Conservation (phyloP, 2,113 vertebrate species). For the Ranitomeya imitator region DNA sequence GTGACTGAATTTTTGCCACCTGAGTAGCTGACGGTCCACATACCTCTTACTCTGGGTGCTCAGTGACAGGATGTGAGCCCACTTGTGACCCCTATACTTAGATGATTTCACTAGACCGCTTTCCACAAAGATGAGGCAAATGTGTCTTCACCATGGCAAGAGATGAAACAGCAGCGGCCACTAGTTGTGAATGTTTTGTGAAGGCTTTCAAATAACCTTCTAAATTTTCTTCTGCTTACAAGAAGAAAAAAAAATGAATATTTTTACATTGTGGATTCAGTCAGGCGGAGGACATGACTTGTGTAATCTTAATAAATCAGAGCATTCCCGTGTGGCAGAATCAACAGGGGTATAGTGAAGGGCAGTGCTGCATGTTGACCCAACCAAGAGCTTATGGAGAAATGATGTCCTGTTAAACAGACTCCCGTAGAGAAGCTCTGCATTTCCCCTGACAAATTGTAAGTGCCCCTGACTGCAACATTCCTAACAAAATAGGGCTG, state of each 20-base stretch:
- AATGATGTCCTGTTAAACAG: conserved; percentile 87
- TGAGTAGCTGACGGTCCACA: background rate
- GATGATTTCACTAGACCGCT: too few species aligned
- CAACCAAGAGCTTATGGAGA: conserved; percentile 79
- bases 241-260: conserved; percentile 65
- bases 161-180: background rate
- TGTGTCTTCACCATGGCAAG: background rate
- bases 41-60: background rate
- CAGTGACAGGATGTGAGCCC: background rate
- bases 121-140: background rate
- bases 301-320: conserved; percentile 93
- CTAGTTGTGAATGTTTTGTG: background rate
- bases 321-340: conserved; percentile 82
- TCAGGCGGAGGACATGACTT: conserved; percentile 85
- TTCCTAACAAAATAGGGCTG: conserved; percentile 80
- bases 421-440: conserved; percentile 78
- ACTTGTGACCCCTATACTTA: background rate
- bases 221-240: conserved; percentile 61
- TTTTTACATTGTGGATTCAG: conserved; percentile 81
- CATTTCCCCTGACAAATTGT: conserved; percentile 84
- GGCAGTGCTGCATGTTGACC: conserved; percentile 73
- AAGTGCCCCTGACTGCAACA: conserved; percentile 73
- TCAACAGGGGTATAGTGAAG: conserved; percentile 81
- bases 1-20: background rate
- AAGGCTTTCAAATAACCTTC: conserved; percentile 64